Conservation (phyloP, 2,888 invertebrate species). For the Acleris literana region DNA sequence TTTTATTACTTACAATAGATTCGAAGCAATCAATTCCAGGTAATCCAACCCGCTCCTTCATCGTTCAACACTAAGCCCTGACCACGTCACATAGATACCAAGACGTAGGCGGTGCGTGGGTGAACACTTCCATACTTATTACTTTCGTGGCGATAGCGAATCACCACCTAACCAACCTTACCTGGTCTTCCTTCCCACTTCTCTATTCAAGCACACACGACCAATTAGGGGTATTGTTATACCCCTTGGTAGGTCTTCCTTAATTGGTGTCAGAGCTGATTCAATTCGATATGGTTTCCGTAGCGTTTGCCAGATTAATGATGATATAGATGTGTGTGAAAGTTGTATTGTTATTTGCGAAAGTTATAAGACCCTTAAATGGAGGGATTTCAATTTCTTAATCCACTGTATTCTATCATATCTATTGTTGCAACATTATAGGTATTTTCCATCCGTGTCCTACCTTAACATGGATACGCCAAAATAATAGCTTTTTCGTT, state of each 20-base stretch:
- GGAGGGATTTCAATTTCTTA: neutral
- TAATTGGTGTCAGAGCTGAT: slow-evolving; percentile 58
- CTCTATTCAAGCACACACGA: slow-evolving; percentile 33
- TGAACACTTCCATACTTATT: slow-evolving; percentile 73
- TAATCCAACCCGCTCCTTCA: slow-evolving; percentile 15
- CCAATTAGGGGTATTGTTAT: slow-evolving; percentile 18
- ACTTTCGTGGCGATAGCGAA: slow-evolving; percentile 65
- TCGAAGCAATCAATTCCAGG: neutral
- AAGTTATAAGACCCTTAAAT: slow-evolving; percentile 24
- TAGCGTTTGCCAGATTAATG: slow-evolving; percentile 67
- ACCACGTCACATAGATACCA: slow-evolving; percentile 58
- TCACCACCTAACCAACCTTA: slow-evolving; percentile 56
- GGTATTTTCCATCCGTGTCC: too few relatives aligned
- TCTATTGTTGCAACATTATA: neutral
- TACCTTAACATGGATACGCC: too few relatives aligned
- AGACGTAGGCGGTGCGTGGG: slow-evolving; percentile 76
- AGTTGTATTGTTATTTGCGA: slow-evolving; percentile 46
- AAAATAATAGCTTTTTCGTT: too few relatives aligned
- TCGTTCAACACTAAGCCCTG: slow-evolving; percentile 47
- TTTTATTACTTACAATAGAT: too few relatives aligned
- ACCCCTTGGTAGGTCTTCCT: slow-evolving; percentile 44
- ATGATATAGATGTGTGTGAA: slow-evolving; percentile 62
- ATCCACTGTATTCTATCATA: neutral
- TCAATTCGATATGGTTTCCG: slow-evolving; percentile 67
- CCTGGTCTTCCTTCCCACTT: slow-evolving; percentile 44